Evolutionary conservation across 2,797 vertebrate genomes (phyloP), one percentile per base, ranked within the genome.

Genomic region (Poeciliopsis gracilis): DNA sequence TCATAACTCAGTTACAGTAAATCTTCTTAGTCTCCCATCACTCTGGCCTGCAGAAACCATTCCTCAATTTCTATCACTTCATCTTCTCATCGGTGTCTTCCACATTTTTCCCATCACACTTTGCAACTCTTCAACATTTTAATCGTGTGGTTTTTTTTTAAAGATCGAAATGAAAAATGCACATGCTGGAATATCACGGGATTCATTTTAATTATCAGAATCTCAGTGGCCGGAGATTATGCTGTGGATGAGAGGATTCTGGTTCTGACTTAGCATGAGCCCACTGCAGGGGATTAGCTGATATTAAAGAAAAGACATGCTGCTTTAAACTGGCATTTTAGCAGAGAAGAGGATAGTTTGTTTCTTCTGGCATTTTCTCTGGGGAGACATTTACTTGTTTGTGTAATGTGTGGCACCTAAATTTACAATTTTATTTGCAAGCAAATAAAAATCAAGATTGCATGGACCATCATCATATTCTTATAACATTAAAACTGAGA

Each of bases 1-100:
- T 95, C 95, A 97, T 97, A 97, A 97, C 96, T 97, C 95, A 90
- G 93, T 95, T 96, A 95, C 57, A 72, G 83, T 84, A 87, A 97
- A 97, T 96, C 97, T 96, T 94, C 96, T 97, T 96, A 97, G 93
- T 94, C 94, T 73, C 43, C 73, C 72, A 80, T 73, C 77, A 57
- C 72, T 80, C 72, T 13, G 5, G 67, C 72, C 47, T 45, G 28
- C 67, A 78, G 63, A 67, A 71, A 76, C 20, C 36, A 33, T 78
- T 72, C 51, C 45, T 71, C 49, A n/a, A 43, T 51, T 63, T 72
- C 25, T 69, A 20, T 47, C 41, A 67, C 46, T 71, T 10, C 15
- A 57, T 41, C 7, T 38, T 43, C 13, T 33, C 49, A 20, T 72
- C 45, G 53, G 72, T 67, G 49, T 72, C 33, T n/a, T 13, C 33